phyloP scores from a whole-genome alignment of 2,888 invertebrate species.

The Coelopa pilipes region DNA sequence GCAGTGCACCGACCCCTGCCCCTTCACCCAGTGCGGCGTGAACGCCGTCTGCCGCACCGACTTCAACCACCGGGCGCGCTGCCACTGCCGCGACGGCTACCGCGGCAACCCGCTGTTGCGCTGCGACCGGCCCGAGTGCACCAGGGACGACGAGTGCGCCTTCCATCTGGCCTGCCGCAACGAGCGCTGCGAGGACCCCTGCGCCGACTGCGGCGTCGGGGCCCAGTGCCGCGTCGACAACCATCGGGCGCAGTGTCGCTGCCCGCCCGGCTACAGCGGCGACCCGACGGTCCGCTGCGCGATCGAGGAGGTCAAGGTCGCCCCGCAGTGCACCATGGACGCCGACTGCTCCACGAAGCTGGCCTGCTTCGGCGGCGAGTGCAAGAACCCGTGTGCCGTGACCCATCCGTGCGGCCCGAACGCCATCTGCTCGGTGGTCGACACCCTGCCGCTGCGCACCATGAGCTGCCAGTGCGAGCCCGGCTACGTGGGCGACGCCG shows the following conservation, averaged over 20 bases:
- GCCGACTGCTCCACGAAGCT: conserved; percentile 86
- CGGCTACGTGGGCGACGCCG: conserved; percentile 87
- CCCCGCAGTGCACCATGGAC: conserved; percentile 79
- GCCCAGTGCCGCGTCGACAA: conserved; percentile 82
- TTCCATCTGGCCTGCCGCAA: conserved; percentile 81
- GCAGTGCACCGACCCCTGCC: conserved; percentile 83
- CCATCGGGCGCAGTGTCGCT: conserved; percentile 82
- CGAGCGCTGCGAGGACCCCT: conserved; percentile 84
- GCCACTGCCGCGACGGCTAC: conserved; percentile 80
- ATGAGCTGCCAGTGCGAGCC: conserved; percentile 88
- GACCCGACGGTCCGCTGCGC: conserved; percentile 78
- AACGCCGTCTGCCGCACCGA: conserved; percentile 83
- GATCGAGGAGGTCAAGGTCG: conserved; percentile 69
- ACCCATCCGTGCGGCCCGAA: conserved; percentile 83
- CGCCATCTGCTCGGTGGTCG: conserved; percentile 85
- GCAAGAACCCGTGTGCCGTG: conserved; percentile 82
- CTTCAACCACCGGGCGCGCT: conserved; percentile 80
- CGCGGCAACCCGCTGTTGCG: conserved; percentile 82
- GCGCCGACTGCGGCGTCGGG: conserved; percentile 78
- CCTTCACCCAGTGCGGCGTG: conserved; percentile 80
- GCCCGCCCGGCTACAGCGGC: conserved; percentile 84
- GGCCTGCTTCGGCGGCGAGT: conserved; percentile 83
- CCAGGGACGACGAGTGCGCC: conserved; percentile 79
- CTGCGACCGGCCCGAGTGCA: conserved; percentile 83
- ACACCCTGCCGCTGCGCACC: conserved; percentile 86